These are phyloP conservation scores for Nephrotoma flavescens DNA, from an alignment of 2,888 invertebrate genomes.

Conservation along the genomic window DNA sequence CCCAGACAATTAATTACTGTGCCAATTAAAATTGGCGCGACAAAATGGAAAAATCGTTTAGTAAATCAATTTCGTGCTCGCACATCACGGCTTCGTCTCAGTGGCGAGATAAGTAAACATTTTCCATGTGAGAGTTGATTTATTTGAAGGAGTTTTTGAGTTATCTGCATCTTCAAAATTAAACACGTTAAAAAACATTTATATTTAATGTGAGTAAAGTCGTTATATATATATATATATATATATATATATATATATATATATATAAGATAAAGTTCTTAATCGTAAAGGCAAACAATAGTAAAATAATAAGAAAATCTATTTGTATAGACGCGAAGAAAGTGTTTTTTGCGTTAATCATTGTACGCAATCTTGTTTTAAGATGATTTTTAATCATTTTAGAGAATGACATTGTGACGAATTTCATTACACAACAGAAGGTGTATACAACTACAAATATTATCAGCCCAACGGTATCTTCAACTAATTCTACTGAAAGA, in stretches of 20 bases:
- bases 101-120: not conserved
- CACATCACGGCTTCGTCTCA: not conserved
- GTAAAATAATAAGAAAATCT: not conserved
- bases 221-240: no score
- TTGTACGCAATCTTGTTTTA: not conserved
- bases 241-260: no score
- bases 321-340: not conserved
- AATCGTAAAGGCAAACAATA: not conserved
- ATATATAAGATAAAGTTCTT: not conserved
- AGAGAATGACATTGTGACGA: no score
- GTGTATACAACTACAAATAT: no score
- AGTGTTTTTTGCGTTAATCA: not conserved
- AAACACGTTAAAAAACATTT: not conserved
- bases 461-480: no score
- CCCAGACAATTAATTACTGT: not conserved
- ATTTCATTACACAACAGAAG: no score
- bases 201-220: not conserved
- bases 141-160: not conserved
- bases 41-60: not conserved
- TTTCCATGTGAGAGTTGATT: not conserved
- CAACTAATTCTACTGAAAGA: no score
- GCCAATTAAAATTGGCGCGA: not conserved
- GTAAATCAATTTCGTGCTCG: not conserved
- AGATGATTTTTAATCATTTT: not conserved
- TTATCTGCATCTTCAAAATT: not conserved